Evolutionary conservation across 2,888 invertebrate species (phyloP).

Genomic region (Lepidonotus clava): DNA sequence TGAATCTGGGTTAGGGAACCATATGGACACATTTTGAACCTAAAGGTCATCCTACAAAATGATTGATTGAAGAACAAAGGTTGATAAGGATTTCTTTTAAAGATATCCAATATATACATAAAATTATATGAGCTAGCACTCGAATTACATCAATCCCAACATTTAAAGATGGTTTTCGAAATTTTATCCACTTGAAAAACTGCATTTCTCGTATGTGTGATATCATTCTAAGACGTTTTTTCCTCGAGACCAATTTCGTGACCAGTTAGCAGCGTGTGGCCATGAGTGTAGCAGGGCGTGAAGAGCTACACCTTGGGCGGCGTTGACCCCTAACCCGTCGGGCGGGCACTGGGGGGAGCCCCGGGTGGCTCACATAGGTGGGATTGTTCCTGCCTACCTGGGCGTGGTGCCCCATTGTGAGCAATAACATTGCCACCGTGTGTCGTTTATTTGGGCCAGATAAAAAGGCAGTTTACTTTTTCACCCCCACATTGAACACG

Average conservation of each 20-base stretch:
- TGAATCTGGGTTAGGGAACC: too few relatives aligned
- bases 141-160: too few relatives aligned
- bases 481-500: constrained; percentile 19
- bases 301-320: constrained; percentile 33
- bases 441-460: background rate
- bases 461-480: constrained; percentile 20
- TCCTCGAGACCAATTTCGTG: constrained; percentile 6
- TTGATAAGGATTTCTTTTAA: too few relatives aligned
- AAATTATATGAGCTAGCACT: too few relatives aligned
- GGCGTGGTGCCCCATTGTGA: constrained; percentile 9
- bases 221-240: too few relatives aligned
- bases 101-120: too few relatives aligned
- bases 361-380: constrained; percentile 16
- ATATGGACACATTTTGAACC: too few relatives aligned
- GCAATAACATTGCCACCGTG: background rate
- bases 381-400: background rate
- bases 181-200: too few relatives aligned
- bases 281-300: background rate
- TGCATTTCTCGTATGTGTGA: too few relatives aligned
- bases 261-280: background rate
- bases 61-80: too few relatives aligned
- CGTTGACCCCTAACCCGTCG: background rate
- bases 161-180: too few relatives aligned
- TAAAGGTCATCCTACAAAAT: too few relatives aligned
- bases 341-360: background rate